phyloP scores from a whole-genome alignment of 2,797 vertebrate species.

The Notoglanidium macrostoma region DNA sequence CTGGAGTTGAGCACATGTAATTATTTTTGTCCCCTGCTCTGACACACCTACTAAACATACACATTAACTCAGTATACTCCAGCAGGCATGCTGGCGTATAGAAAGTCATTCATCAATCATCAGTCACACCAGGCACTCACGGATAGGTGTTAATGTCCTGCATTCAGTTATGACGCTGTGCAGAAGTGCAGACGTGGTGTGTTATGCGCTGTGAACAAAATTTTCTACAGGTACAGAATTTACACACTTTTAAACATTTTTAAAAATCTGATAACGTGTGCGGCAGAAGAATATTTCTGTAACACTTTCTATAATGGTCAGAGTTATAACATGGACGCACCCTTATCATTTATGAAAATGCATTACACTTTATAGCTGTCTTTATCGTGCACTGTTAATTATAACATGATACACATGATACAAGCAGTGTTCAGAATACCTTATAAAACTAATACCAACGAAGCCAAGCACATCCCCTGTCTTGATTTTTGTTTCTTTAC shows the following conservation, averaged over 20 bases:
- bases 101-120: background rate
- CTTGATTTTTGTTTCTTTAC: background rate
- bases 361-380: too few species aligned
- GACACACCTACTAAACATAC: background rate
- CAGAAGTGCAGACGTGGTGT: background rate
- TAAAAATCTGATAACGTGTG: background rate
- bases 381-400: too few species aligned
- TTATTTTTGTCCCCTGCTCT: background rate
- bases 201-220: background rate
- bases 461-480: background rate
- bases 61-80: background rate
- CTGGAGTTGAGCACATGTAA: background rate
- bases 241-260: background rate
- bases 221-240: background rate
- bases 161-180: background rate
- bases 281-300: background rate
- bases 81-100: background rate
- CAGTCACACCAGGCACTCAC: background rate
- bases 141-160: background rate
- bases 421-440: too few species aligned
- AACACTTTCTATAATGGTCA: background rate
- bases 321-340: background rate
- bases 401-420: background rate
- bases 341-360: background rate
- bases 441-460: background rate